Evolutionary conservation across 2,888 invertebrate genomes (phyloP).

Genomic region (Schizotus pectinicornis): DNA sequence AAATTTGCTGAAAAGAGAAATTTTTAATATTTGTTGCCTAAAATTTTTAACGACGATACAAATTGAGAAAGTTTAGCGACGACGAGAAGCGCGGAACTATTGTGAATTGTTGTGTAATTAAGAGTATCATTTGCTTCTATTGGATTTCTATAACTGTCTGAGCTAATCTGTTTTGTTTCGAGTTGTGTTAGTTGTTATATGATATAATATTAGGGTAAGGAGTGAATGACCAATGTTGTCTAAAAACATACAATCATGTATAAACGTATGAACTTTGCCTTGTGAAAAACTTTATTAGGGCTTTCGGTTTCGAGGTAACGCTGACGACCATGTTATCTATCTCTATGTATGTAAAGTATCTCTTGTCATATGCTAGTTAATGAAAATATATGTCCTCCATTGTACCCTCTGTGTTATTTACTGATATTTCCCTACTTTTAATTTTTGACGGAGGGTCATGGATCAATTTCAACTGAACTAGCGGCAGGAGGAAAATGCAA

Average conservation of each 20-base stretch:
- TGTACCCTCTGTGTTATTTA: conserved; percentile 41
- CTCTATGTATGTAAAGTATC: conserved; percentile 54
- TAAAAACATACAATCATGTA: conserved; percentile 49
- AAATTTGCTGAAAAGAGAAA: conserved; percentile 9
- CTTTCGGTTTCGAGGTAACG: conserved; percentile 48
- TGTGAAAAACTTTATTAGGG: conserved; percentile 48
- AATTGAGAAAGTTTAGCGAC: background rate
- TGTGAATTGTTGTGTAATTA: conserved; percentile 22
- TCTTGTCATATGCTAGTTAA: conserved; percentile 55
- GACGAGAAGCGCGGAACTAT: background rate
- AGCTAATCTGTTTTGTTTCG: conserved; percentile 22
- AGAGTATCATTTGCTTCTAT: conserved; percentile 15
- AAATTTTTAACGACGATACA: conserved; percentile 21
- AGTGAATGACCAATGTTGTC: conserved; percentile 47
- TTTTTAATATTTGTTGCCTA: conserved; percentile 23
- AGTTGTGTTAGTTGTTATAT: conserved; percentile 25
- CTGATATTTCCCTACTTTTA: too few species aligned
- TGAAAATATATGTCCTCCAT: conserved; percentile 58
- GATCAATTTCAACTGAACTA: too few species aligned
- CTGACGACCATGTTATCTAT: conserved; percentile 52
- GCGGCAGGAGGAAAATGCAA: too few species aligned
- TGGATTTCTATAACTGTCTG: conserved; percentile 21
- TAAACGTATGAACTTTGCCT: conserved; percentile 49
- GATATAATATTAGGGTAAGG: conserved; percentile 20
- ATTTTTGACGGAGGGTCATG: too few species aligned